These are phyloP conservation scores for Caradrina clavipalpis DNA, from an alignment of 2,888 invertebrate genomes.

Conservation along the genomic window DNA sequence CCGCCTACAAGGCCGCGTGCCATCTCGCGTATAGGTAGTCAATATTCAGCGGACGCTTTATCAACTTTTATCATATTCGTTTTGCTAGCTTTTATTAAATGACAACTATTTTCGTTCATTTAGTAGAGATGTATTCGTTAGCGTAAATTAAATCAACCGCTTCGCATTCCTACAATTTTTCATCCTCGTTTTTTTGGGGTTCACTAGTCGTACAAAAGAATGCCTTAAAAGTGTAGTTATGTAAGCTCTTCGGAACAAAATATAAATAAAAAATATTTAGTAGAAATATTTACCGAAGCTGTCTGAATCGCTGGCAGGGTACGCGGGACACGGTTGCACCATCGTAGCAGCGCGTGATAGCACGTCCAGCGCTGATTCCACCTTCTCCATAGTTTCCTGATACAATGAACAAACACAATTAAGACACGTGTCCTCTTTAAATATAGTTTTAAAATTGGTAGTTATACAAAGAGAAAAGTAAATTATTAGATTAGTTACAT, in stretches of 20 bases:
- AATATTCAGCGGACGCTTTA: slow-evolving; percentile 64
- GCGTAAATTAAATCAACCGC: slow-evolving; percentile 31
- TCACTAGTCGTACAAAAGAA: not conserved
- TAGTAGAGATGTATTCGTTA: slow-evolving; percentile 21
- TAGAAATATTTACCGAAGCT: slow-evolving; percentile 88
- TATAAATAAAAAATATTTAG: slow-evolving; percentile 7
- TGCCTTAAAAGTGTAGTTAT: not conserved
- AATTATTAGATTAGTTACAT: slow-evolving; percentile 4
- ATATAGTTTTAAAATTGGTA: not conserved
- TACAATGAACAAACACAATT: slow-evolving; percentile 41
- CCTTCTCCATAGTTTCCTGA: slow-evolving; percentile 91
- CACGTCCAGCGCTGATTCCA: slow-evolving; percentile 96
- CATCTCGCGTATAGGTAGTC: slow-evolving; percentile 72
- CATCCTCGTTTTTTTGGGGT: not conserved
- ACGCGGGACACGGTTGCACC: slow-evolving; percentile 94
- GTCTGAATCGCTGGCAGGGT: slow-evolving; percentile 88
- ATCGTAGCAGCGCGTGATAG: slow-evolving; percentile 97
- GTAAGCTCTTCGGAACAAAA: not conserved
- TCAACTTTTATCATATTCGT: slow-evolving; percentile 61
- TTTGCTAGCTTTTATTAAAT: slow-evolving; percentile 47
- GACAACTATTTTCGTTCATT: slow-evolving; percentile 41
- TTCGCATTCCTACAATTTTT: slow-evolving; percentile 15
- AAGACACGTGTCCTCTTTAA: not conserved
- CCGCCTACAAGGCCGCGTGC: slow-evolving; percentile 87
- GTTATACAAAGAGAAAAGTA: not conserved